Evolutionary conservation across 2,113 vertebrate genomes (phyloP).

Genomic region (human (Homo sapiens)): DNA sequence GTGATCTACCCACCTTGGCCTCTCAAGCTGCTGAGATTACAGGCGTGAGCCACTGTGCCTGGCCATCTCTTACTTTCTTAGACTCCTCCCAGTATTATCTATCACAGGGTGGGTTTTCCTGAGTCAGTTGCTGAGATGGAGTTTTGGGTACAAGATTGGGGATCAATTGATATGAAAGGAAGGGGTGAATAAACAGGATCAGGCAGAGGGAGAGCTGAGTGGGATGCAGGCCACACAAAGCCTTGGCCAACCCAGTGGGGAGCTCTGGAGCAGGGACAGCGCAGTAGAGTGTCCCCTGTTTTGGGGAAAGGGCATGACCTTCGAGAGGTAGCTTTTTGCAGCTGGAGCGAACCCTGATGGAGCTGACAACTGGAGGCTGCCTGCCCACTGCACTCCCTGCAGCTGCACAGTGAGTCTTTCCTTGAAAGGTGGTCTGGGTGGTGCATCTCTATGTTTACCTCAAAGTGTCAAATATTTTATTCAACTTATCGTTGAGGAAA

Average conservation of each 20-base stretch:
- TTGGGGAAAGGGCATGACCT: not conserved
- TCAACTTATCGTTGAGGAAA: not conserved
- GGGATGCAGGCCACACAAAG: not conserved
- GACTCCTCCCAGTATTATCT: no score
- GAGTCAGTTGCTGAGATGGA: not conserved
- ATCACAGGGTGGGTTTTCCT: not conserved
- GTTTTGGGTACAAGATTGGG: not conserved
- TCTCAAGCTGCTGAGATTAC: no score
- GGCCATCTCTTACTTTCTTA: no score
- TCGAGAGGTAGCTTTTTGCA: no score
- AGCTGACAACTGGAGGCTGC: no score
- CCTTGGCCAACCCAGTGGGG: not conserved
- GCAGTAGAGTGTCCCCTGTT: not conserved
- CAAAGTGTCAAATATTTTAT: not conserved
- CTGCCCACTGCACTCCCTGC: not conserved
- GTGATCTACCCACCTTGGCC: no score
- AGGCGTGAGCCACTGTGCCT: no score
- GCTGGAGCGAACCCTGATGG: no score
- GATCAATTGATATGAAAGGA: not conserved
- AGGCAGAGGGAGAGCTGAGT: not conserved
- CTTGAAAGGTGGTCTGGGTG: not conserved
- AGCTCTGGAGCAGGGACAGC: not conserved
- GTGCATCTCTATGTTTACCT: not conserved
- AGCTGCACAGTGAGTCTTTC: not conserved
- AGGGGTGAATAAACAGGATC: not conserved